Evolutionary conservation across 2,113 vertebrate species (phyloP), one percentile per base, ranked within the genome.

Genomic region (Eptatretus burgeri): DNA sequence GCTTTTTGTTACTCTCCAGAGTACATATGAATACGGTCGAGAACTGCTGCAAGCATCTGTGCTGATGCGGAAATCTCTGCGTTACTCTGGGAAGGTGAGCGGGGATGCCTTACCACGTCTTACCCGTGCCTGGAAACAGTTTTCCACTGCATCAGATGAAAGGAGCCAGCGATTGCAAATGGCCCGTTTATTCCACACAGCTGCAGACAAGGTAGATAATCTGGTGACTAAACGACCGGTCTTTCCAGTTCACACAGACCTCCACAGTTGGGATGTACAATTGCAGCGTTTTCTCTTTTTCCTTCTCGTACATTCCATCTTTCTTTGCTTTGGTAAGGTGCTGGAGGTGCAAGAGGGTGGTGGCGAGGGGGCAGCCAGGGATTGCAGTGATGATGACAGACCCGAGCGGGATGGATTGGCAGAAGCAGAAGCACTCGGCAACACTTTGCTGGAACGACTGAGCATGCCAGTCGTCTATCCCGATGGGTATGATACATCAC

Each of bases 121-220:
- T 69, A 94, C 93, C 74, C 79, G 89, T 66, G 80, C 87, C 14
- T 95, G 91, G 91, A 98, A 98, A 65, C 91, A 95, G 72, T 98
- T 95, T 69, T 83, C 78, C 18, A 71, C 91, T 71, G 83, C 83
- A 7, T 79, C 81, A 1, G 89, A 95, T 63, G 89, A 98, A 75
- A 75, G 91, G 51, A 81, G 85, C 3, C 81, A 83, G 27, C 72
- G 91, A 5, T 70, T 98, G 72, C 84, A 93, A 71, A 82, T 83
- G 63, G 84, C 85, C 64, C 75, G 79, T 70, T 74, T 74, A 19
- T 98, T 98, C 74, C 85, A 98, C 72, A 74, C 74, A 1, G 75
- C 76, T n/a, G 80, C 82, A 1, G 87, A 94, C 73, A 85, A 79
- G 78, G 91, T 87, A 68, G 13, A 13, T 13, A 19, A 50, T 13